These are phyloP conservation scores for Caerostris darwini DNA, from an alignment of 1,140 invertebrate species.

Conservation along the genomic window DNA sequence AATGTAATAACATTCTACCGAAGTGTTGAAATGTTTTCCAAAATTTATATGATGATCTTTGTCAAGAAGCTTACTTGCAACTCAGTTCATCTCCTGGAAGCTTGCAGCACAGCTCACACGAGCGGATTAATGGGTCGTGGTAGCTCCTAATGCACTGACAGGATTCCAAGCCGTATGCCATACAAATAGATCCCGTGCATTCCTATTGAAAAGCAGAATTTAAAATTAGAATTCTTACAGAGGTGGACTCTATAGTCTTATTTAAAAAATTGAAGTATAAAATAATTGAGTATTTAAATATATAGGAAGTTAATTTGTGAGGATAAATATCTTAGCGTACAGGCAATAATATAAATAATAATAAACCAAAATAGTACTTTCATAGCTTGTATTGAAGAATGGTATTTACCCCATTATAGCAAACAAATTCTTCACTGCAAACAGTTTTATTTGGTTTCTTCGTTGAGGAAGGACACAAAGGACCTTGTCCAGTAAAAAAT, in stretches of 20 bases:
- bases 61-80: constrained; percentile 83
- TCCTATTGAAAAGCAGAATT: constrained; percentile 84
- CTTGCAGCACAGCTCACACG: constrained; percentile 95
- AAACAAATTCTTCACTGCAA: constrained; percentile 96
- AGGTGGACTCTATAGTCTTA: too few species aligned
- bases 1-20: too few species aligned
- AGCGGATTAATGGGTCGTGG: constrained; percentile 90
- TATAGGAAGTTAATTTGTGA: too few species aligned
- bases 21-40: too few species aligned
- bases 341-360: too few species aligned
- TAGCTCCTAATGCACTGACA: constrained; percentile 92
- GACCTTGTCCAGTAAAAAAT: constrained; percentile 85
- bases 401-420: constrained; percentile 93
- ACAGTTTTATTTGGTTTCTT: constrained; percentile 96
- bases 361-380: too few species aligned
- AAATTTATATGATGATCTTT: neutral
- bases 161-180: constrained; percentile 95
- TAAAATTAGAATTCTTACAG: too few species aligned
- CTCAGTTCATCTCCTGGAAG: constrained; percentile 90
- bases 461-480: constrained; percentile 93
- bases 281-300: too few species aligned
- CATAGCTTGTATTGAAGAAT: neutral
- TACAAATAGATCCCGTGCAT: constrained; percentile 95
- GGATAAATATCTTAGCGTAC: too few species aligned
- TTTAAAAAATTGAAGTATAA: too few species aligned